Evolutionary conservation across 1,140 invertebrate species (phyloP).

Genomic region (Ephestia elutella): DNA sequence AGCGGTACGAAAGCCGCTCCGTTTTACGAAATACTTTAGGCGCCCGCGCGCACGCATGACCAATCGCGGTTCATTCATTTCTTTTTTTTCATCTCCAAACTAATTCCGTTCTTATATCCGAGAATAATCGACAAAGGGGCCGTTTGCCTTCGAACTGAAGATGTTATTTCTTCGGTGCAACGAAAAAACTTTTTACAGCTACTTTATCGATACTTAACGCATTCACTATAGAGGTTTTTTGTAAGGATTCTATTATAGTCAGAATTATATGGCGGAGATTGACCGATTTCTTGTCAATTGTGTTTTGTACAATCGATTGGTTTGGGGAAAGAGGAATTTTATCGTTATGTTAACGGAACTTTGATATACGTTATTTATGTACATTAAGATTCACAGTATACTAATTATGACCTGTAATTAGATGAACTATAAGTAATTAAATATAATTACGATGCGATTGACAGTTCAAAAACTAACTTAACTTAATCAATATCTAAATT

Average conservation of each 20-base stretch:
- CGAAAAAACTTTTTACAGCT: conserved; percentile 33
- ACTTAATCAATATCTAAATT: too few relatives aligned
- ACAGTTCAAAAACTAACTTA: too few relatives aligned
- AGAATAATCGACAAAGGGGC: conserved; percentile 43
- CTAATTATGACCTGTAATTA: too few relatives aligned
- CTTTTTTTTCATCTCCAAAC: conserved; percentile 24
- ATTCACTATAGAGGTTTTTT: conserved; percentile 25
- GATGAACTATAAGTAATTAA: too few relatives aligned
- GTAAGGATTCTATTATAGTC: conserved; percentile 18
- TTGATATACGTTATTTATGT: background rate
- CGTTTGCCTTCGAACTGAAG: conserved; percentile 31
- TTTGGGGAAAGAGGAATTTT: background rate
- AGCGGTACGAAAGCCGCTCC: conserved; percentile 9
- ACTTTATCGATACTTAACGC: conserved; percentile 31
- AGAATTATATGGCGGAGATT: conserved; percentile 13
- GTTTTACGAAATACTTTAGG: conserved; percentile 3
- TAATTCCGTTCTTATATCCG: conserved; percentile 45
- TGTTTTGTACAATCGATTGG: background rate
- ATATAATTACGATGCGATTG: too few relatives aligned
- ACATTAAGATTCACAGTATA: too few relatives aligned
- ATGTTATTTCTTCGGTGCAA: conserved; percentile 25
- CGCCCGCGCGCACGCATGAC: conserved; percentile 25
- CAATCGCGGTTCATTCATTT: conserved; percentile 23
- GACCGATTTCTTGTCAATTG: conserved; percentile 9
- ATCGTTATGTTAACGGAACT: background rate